Evolutionary conservation across 2,888 invertebrate species (phyloP).

Genomic region (Tolmerus cingulatus): DNA sequence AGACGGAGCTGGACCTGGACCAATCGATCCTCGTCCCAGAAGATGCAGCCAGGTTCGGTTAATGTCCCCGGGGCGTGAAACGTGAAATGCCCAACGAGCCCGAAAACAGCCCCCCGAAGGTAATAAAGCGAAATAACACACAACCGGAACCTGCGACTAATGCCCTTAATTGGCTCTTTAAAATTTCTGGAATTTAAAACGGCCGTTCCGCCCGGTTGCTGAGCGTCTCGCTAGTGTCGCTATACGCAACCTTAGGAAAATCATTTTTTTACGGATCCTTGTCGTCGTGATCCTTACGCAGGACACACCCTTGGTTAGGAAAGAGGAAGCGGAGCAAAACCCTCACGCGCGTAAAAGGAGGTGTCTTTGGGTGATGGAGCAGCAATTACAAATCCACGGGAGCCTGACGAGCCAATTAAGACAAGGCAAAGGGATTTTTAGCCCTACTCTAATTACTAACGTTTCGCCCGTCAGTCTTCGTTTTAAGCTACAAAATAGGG

Average conservation of each 20-base stretch:
- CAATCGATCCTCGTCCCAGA: background rate
- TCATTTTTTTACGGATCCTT: background rate
- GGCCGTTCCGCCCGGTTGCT: background rate
- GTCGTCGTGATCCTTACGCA: background rate
- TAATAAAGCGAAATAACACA: background rate
- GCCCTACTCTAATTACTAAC: background rate
- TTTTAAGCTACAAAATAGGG: background rate
- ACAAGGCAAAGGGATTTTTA: background rate
- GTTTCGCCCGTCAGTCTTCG: background rate
- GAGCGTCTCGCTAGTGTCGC: background rate
- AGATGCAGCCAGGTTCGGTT: slow-evolving; percentile 7
- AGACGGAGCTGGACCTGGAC: background rate
- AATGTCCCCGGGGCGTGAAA: slow-evolving; percentile 4
- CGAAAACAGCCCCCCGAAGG: background rate
- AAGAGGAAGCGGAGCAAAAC: background rate
- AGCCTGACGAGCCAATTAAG: background rate
- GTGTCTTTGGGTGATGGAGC: background rate
- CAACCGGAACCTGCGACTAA: background rate
- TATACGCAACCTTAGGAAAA: background rate
- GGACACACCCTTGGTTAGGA: background rate
- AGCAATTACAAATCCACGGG: background rate
- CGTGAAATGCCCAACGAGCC: slow-evolving; percentile 7
- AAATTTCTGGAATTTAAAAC: background rate
- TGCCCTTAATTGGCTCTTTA: background rate
- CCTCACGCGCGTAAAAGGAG: background rate